Conservation (phyloP, 2,888 invertebrate genomes). For the Tiliacea aurago region DNA sequence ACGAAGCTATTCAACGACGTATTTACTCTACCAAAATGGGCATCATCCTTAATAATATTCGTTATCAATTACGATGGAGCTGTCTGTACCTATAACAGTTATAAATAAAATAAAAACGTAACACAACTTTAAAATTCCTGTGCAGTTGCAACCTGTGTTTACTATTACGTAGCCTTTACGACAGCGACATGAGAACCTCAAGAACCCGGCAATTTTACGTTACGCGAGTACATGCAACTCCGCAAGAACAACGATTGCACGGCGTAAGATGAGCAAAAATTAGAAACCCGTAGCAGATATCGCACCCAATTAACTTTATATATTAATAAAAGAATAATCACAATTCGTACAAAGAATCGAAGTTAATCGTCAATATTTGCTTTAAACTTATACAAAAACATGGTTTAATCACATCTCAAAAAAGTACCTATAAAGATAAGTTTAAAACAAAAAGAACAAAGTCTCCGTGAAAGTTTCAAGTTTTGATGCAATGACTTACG, state of each 20-base stretch:
- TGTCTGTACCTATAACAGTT: no score
- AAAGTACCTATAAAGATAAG: neutral
- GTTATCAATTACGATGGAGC: neutral
- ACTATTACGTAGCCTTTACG: neutral
- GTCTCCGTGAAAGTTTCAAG: neutral
- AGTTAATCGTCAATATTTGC: neutral
- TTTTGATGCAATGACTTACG: constrained; percentile 20
- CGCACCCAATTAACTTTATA: neutral
- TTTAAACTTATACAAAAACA: neutral
- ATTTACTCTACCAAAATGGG: no score
- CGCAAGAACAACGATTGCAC: neutral
- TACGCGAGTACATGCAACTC: neutral
- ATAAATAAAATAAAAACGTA: neutral
- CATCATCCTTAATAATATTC: no score
- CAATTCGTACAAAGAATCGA: neutral
- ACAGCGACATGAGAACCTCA: neutral
- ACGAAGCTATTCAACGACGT: no score
- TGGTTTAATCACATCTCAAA: neutral
- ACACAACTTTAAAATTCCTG: neutral
- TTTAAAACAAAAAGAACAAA: neutral
- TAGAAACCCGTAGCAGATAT: neutral
- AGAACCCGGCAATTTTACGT: no score
- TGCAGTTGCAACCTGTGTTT: neutral
- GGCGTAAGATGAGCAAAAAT: neutral
- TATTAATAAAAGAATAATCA: neutral